phyloP scores from a whole-genome alignment of 2,797 vertebrate genomes.

The Gymnodraco acuticeps region DNA sequence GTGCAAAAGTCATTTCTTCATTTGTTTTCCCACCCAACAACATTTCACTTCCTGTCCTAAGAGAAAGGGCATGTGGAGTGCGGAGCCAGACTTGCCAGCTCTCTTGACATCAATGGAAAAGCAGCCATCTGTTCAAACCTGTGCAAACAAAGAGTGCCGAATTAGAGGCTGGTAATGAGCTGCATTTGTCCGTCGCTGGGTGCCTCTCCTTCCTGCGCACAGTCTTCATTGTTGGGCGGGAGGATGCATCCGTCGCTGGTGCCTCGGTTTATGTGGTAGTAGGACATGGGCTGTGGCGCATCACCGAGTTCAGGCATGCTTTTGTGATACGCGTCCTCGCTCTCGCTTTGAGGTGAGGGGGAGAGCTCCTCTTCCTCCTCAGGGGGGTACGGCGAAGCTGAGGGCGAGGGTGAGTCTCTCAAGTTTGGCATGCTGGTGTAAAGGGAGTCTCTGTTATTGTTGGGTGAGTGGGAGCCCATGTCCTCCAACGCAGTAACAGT shows the following conservation, averaged over 20 bases:
- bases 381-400: slow-evolving; percentile 90
- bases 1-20: slow-evolving; percentile 80
- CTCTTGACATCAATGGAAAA: slow-evolving; percentile 67
- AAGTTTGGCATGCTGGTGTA: slow-evolving; percentile 99
- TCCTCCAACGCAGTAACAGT: slow-evolving; percentile 88
- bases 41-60: slow-evolving; percentile 73
- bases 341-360: slow-evolving; percentile 90
- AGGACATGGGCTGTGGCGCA: slow-evolving; percentile 91
- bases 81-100: slow-evolving; percentile 62
- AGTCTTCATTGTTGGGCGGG: slow-evolving; percentile 91
- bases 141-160: slow-evolving; percentile 73
- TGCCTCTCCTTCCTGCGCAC: slow-evolving; percentile 88
- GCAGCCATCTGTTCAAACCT: slow-evolving; percentile 68
- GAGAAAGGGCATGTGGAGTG: slow-evolving; percentile 69
- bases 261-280: slow-evolving; percentile 96
- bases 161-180: slow-evolving; percentile 98
- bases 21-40: slow-evolving; percentile 63
- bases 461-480: slow-evolving; percentile 87
- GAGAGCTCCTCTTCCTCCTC: slow-evolving; percentile 88
- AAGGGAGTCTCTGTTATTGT: slow-evolving; percentile 96
- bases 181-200: slow-evolving; percentile 98
- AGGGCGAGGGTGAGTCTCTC: slow-evolving; percentile 92
- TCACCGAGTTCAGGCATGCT: slow-evolving; percentile 97
- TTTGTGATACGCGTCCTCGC: slow-evolving; percentile 95
- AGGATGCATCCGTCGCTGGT: slow-evolving; percentile 95